Percentiles rank a stretch among this genome's conserved stretches.
phyloP scores from a whole-genome alignment of 2,888 invertebrate genomes.

The Patella depressa region DNA sequence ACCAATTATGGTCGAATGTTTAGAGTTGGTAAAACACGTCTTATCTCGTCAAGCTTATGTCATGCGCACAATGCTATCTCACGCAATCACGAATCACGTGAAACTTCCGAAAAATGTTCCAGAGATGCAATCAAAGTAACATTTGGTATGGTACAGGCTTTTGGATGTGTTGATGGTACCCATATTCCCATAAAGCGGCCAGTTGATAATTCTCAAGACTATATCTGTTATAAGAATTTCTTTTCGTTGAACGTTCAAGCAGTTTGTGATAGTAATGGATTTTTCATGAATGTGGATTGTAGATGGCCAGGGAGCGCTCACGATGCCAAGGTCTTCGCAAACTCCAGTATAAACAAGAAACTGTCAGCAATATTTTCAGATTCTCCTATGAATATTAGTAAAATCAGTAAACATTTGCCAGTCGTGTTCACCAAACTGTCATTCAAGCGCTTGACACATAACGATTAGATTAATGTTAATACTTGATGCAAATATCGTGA shows the following conservation, averaged over 20 bases:
- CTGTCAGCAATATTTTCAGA: background rate
- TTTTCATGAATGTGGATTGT: background rate
- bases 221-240: background rate
- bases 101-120: too few species aligned
- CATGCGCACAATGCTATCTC: constrained; percentile 3
- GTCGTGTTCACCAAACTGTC: too few species aligned
- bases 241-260: background rate
- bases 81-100: background rate
- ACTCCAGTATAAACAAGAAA: background rate
- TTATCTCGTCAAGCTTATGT: background rate
- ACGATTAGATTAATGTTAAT: too few species aligned
- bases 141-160: background rate
- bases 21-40: background rate
- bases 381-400: too few species aligned
- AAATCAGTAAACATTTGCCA: too few species aligned
- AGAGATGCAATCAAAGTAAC: background rate
- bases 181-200: background rate
- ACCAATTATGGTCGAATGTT: background rate
- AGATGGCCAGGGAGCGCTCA: background rate
- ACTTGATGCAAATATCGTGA: too few species aligned
- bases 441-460: too few species aligned
- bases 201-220: background rate
- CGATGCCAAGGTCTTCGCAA: background rate
- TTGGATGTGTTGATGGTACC: too few species aligned
- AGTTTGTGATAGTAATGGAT: background rate